Base-by-base conservation (phyloP, 2,888 invertebrate genomes). In the Drosophila formosana region DNA sequence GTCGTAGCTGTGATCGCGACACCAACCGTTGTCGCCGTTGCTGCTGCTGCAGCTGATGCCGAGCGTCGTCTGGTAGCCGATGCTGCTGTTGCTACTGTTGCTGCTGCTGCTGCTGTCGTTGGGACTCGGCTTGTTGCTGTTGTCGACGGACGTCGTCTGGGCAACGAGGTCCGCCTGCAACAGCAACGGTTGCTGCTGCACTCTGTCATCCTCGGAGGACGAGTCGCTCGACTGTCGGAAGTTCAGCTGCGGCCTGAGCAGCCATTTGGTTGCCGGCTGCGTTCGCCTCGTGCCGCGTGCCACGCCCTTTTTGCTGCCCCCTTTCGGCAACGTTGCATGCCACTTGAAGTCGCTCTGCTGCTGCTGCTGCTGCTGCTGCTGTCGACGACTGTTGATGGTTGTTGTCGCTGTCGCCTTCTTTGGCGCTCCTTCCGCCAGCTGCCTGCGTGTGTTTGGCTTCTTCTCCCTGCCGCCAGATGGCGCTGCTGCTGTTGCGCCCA, bases 221-320 rank as follows among this genome's bases (percentile, higher is more conserved):
- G 80, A 73, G 5, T 74, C 65, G 39, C 87, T 81, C 49, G 64
- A 51, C 4, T 66, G 78, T 1, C 64, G 47, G 5, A 81, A 81
- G 13, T 41, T 67, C 13, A 43, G 50, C 1, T 61, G 56, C 1
- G 81, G 81, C 65, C 41, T 23, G 52, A 81, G 70, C 41, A 81
- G 50, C 87, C 87, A 81, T 43, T 80, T 71, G 7, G 70, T 28
- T 9, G 43, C 46, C 4, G 32, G 5, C 9, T 28, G 4, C 6
- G 1, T 13, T 30, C 56, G 56, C 25, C 13, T 45, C n/a, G 25
- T 32, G 32, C 0, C 23, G 2, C 52, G 55, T 32, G 34, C 25
- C 3, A 11, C 55, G 6, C 8, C 32, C 39, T 39, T 39, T 6
- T 9, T 41, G 11, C 53, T 28, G 28, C 13, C 8, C 3, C 25